A percentile compares a stretch with the other conserved stretches of the same genome.
Evolutionary conservation across 2,113 vertebrate genomes (phyloP).

Genomic region (Nibea albiflora): DNA sequence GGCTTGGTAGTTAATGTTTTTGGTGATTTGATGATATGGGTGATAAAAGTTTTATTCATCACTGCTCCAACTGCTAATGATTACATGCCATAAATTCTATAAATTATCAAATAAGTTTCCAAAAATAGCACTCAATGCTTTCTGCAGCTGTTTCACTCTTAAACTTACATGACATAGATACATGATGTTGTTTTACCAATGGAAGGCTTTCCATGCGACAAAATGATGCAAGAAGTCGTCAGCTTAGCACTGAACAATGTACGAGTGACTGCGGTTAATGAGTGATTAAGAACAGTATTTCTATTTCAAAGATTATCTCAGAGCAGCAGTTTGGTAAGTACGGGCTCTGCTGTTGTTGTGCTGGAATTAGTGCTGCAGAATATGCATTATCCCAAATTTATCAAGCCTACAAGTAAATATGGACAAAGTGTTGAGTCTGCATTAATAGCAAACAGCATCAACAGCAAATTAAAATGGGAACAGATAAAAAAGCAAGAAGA

Average conservation of each 20-base stretch:
- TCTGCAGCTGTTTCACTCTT: not conserved
- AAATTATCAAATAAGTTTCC: not conserved
- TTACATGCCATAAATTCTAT: not conserved
- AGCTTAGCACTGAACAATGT: no score
- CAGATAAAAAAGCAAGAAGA: not conserved
- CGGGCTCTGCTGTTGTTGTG: not conserved
- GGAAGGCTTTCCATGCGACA: not conserved
- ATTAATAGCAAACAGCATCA: not conserved
- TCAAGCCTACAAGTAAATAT: not conserved
- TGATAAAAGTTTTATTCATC: not conserved
- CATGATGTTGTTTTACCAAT: not conserved
- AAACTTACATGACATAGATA: not conserved
- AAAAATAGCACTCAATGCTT: not conserved
- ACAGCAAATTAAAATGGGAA: not conserved
- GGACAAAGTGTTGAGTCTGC: not conserved
- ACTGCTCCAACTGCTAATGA: not conserved
- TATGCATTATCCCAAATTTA: not conserved
- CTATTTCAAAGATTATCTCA: not conserved
- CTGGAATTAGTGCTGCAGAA: not conserved
- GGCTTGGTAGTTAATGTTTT: not conserved
- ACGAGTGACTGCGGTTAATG: no score
- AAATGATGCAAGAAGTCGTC: no score
- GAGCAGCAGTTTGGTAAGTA: not conserved
- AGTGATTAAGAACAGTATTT: not conserved
- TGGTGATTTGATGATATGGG: not conserved